Base-by-base conservation (phyloP, 2,888 invertebrate genomes). In the Trichogramma dendrolimi region DNA sequence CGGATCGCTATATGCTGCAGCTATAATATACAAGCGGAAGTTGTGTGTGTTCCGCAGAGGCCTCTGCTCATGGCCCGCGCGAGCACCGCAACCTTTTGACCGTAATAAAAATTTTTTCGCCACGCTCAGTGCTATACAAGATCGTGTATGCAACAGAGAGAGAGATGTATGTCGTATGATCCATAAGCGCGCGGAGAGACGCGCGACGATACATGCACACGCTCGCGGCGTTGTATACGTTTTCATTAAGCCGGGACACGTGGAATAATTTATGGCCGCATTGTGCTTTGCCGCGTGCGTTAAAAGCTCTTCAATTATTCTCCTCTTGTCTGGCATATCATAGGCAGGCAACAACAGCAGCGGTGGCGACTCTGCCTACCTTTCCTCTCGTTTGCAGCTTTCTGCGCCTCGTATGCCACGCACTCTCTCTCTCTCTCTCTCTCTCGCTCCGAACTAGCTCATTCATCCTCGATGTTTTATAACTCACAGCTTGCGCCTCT, bases 221-320 rank as follows among this genome's bases (percentile, higher is more conserved):
- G 11, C 6, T 11, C 39, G 11, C 39, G 40, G 1, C 38, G 46
- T 41, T 5, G 14, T 27, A 54, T 40, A 52, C 58, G 50, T 49
- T 60, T 54, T 60, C 63, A 63, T 60, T 60, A 60, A 49, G 41
- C 53, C 7, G 41, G 43, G 41, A 46, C 42, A 27, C 44, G 54
- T 4, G 41, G 41, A 44, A 38, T 60, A 63, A 63, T 61, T 60
- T 60, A 64, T 61, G 48, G 55, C 14, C 53, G 43, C 55, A 55
- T 56, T 62, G 55, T 60, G 27, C 27, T 7, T 50, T 27, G 27
- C 14, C 38, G 51, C 27, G 48, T 52, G 48, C 54, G 59, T 54
- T 56, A 63, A 60, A 63, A 63, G 59, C 53, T 55, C 56, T 60
- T 64, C 55, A 55, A 58, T 64, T 55, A 58, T 58, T 27, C 47